Evolutionary conservation across 2,113 vertebrate genomes (phyloP), one percentile per base, ranked within the genome.

Genomic region (Micronycteris hirsuta): DNA sequence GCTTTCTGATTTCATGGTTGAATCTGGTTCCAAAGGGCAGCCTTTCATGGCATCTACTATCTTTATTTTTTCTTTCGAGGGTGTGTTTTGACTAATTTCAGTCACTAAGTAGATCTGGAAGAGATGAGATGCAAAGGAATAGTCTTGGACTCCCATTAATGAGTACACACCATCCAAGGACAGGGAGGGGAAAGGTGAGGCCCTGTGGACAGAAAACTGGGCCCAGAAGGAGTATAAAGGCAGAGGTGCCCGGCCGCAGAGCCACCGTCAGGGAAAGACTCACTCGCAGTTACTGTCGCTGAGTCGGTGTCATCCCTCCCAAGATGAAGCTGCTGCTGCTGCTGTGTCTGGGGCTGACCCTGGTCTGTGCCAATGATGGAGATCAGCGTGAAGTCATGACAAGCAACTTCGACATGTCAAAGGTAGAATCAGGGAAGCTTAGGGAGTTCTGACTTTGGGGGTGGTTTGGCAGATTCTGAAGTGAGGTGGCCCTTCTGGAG

Each of bases 291-390:
- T 16, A 17, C 28, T 20, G 3, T 7, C 11, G 14, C 41, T 41
- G 14, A 89, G 9, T 33, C 15, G 3, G 16, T 14, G 0, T 20
- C 0, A 4, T 38, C 8, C 1, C 47, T 19, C 3, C 74, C 82
- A 41, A 68, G 10, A 97, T 96, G 97, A 96, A 63, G n/a, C n/a
- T n/a, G 47, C 36, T 97, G 85, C n/a, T 82, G 31, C 52, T 91
- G 22, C 49, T 97, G 49, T 86, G 74, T 76, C n/a, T 95, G 89
- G 94, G 63, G 1, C 65, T 97, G 70, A 83, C 9, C 1, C 78
- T 96, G 1, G 24, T 86, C 74, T 83, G 43, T 54, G 80, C 83
- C 26, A 22, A 58, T 0, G 0, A 5, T 26, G n/a, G 43, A 82
- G 77, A 4, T 63, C 5, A 2, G 6, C 5, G 13, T 0, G 11